Conservation (phyloP, 2,888 invertebrate species). For the Lasioglossum vierecki region DNA sequence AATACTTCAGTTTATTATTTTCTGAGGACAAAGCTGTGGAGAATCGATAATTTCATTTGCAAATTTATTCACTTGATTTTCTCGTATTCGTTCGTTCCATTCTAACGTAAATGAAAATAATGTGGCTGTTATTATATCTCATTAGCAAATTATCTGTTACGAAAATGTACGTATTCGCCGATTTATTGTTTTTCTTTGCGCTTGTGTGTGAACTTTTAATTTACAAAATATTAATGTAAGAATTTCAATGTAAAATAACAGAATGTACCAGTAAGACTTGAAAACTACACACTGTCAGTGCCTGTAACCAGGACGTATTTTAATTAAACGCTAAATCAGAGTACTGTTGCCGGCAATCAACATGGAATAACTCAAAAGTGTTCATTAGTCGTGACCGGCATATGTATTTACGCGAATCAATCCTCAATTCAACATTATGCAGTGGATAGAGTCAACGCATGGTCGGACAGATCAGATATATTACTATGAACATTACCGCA, state of each 20-base stretch:
- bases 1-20: neutral
- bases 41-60: neutral
- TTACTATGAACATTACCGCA: neutral
- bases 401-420: neutral
- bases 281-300: neutral
- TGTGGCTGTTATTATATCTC: neutral
- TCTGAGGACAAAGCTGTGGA: neutral
- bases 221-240: neutral
- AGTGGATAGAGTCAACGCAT: neutral
- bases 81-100: neutral
- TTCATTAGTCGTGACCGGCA: neutral
- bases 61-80: neutral
- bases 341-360: neutral
- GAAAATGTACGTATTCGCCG: neutral
- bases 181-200: neutral
- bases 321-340: neutral
- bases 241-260: neutral
- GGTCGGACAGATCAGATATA: neutral
- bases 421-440: neutral
- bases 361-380: neutral
- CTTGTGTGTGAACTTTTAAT: neutral
- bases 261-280: neutral
- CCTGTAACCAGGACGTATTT: neutral
- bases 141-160: neutral
- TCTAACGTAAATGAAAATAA: neutral